Evolutionary conservation across 2,797 vertebrate species (phyloP), one percentile per base, ranked within the genome.

Genomic region (Mastacembelus armatus): DNA sequence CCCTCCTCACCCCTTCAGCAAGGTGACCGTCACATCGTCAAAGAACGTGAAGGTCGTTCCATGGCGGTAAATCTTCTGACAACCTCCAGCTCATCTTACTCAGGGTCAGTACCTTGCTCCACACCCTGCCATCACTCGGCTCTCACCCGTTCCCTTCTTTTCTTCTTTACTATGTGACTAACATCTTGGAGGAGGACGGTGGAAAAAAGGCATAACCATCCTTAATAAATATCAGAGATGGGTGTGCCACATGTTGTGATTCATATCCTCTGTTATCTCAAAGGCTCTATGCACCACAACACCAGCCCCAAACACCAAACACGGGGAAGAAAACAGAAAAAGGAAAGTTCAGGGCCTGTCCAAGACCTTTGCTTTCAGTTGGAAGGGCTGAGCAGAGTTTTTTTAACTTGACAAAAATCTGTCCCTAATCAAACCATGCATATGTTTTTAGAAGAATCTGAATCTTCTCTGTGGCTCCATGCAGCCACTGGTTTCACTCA

Each of bases 201-300:
- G 74, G 77, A 84, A 84, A 75, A 79, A 76, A 70, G 68, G 56
- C 7, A 40, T 27, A 63, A 54, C 56, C 16, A 4, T 35, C 47
- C 22, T 66, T 77, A 85, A 86, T 84, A 72, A 77, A 67, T 68
- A 66, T 80, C 82, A 80, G 78, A 87, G 43, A 62, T 16, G 66
- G 74, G 72, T 61, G 64, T 82, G 71, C 74, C 69, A 48, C 44
- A 68, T 30, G 57, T 60, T 72, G 58, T 80, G 72, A 85, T 55
- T 78, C 76, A 85, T 63, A 79, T 77, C 71, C 45, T 36, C 57
- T 83, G 71, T 85, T 75, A 83, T 87, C 81, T 73, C 55, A 58
- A 60, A 72, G 45, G 43, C 58, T 59, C 39, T 16, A 44, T 70
- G 80, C 74, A 51, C 12, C 58, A 62, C 44, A 27, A 69, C 52